Base-by-base conservation (phyloP, 1,140 invertebrate species). In the Cherax destructor region DNA sequence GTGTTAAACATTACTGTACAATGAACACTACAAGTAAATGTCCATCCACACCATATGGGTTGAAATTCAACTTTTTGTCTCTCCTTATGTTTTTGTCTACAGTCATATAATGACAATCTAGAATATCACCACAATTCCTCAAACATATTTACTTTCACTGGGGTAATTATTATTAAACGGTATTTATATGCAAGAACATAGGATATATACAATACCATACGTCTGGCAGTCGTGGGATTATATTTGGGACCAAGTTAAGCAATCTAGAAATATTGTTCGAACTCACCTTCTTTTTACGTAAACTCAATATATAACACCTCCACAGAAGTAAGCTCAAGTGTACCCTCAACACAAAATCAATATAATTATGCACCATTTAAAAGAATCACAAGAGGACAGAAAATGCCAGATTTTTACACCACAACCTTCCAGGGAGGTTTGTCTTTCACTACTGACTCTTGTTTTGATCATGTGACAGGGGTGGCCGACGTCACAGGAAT, bases 401-500 rank as follows among this genome's bases (percentile, higher is more conserved):
- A 50, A 50, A 21, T 16, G 11, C 5, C 16, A 16, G 11, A 7
- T 30, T 81, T 3, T 10, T 1, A 6, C 30, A 9, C 21, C n/a
- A 80, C 85, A 21, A 80, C 49, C 88, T 30, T 30, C n/a, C 50
- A 30, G 72, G 18, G 50, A 24, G 74, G 61, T 78, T 49, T 52
- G 83, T 91, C 88, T 91, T 86, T 91, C 88, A 91, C 88, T 91
- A 91, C 83, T 85, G 50, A 84, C 88, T 86, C 77, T 91, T 91
- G 88, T 91, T 91, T 85, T 85, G 88, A 91, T 91, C 88, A 91
- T 91, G 88, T 78, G 88, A 91, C 88, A 30, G 13, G 83, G 79
- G 88, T 80, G 86, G 81, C 47, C 18, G 88, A 91, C 88, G 88
- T 86, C 49, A 91, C 10, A 74, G 59, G 1, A 9, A 41, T 49